Conservation (phyloP, 2,888 invertebrate species). For the Bellardia pandia region DNA sequence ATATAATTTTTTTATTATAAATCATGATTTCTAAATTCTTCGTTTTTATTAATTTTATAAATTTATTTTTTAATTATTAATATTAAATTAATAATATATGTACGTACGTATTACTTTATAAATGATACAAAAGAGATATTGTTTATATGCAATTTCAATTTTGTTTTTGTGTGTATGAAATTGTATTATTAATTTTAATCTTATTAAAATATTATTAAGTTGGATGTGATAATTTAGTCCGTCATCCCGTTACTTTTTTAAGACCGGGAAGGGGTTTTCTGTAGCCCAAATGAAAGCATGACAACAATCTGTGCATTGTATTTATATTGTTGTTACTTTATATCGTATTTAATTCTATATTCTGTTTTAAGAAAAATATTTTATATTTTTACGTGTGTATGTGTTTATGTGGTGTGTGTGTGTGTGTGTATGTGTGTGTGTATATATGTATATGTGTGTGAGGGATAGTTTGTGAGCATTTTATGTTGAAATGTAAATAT, state of each 20-base stretch:
- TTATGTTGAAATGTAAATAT: slow-evolving; percentile 31
- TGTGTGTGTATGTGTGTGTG: too few relatives aligned
- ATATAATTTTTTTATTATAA: slow-evolving; percentile 60
- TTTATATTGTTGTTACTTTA: slow-evolving; percentile 18
- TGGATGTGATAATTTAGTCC: slow-evolving; percentile 35
- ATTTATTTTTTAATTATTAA: slow-evolving; percentile 62
- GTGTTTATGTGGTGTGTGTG: too few relatives aligned
- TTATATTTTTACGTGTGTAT: slow-evolving; percentile 32
- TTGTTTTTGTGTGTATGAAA: slow-evolving; percentile 39
- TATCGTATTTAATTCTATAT: slow-evolving; percentile 40
- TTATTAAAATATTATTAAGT: slow-evolving; percentile 48
- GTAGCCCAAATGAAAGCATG: slow-evolving; percentile 19
- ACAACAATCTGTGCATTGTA: background rate
- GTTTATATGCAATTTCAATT: slow-evolving; percentile 52
- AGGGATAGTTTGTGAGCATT: background rate
- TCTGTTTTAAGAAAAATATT: slow-evolving; percentile 57
- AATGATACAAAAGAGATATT: slow-evolving; percentile 57
- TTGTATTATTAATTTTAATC: slow-evolving; percentile 38
- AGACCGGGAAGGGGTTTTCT: slow-evolving; percentile 3
- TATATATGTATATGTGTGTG: background rate
- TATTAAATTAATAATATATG: slow-evolving; percentile 60
- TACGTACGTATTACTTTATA: slow-evolving; percentile 49
- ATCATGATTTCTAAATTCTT: slow-evolving; percentile 64
- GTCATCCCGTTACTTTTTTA: background rate
- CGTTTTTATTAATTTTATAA: slow-evolving; percentile 55